These are phyloP conservation scores for Pachycephus smyrnensis DNA, from an alignment of 2,888 invertebrate species.

Conservation along the genomic window DNA sequence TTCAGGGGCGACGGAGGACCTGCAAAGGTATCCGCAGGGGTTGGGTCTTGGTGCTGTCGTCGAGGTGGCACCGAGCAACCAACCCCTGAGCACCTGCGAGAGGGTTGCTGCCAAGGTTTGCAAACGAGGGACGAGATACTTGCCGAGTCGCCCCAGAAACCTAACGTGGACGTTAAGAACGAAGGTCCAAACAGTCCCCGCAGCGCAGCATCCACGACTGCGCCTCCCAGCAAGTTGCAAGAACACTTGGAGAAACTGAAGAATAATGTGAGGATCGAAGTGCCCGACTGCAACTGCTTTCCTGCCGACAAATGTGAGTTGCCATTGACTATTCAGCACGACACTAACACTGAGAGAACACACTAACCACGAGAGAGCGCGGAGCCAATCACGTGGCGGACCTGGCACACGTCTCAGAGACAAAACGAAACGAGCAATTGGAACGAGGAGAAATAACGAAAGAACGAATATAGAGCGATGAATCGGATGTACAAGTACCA, in stretches of 20 bases:
- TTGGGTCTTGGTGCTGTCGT: constrained; percentile 80
- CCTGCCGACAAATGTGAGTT: constrained; percentile 80
- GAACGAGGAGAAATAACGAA: constrained; percentile 6
- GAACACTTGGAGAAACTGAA: constrained; percentile 73
- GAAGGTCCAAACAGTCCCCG: constrained; percentile 64
- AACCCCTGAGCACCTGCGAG: constrained; percentile 78
- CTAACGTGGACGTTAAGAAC: constrained; percentile 59
- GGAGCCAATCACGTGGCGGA: constrained; percentile 6
- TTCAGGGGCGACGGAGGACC: constrained; percentile 81
- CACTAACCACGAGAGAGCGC: constrained; percentile 49
- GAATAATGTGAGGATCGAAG: constrained; percentile 82
- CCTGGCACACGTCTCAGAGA: neutral
- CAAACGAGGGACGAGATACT: constrained; percentile 79
- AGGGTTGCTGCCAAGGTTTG: constrained; percentile 79
- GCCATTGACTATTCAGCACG: constrained; percentile 55
- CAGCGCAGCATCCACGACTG: constrained; percentile 63
- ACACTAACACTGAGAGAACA: constrained; percentile 60
- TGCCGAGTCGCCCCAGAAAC: constrained; percentile 66
- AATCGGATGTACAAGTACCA: constrained; percentile 1
- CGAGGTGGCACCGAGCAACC: constrained; percentile 80
- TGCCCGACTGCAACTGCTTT: constrained; percentile 92
- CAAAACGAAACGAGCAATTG: neutral
- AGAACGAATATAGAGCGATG: constrained; percentile 17
- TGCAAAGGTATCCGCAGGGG: constrained; percentile 71
- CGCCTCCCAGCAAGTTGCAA: constrained; percentile 71